These are phyloP conservation scores for Ctenomys sociabilis DNA, from an alignment of 2,113 vertebrate genomes.

Conservation along the genomic window DNA sequence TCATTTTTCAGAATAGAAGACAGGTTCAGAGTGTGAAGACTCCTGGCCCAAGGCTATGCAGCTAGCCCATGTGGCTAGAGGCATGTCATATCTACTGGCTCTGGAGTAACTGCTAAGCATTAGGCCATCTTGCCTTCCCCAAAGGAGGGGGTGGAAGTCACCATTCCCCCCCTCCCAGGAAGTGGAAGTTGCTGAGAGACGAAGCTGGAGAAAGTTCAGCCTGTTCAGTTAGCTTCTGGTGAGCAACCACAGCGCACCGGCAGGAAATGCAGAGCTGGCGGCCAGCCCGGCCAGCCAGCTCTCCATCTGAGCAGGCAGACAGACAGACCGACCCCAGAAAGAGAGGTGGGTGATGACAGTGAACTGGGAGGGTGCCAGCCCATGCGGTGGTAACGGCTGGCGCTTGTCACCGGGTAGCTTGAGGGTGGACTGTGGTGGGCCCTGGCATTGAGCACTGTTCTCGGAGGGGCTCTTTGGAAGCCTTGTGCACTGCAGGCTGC, in stretches of 20 bases:
- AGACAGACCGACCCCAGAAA: conserved; percentile 75
- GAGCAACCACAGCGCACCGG: not conserved
- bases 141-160: not conserved
- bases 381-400: not conserved
- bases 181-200: conserved; percentile 61
- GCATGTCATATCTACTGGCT: not conserved
- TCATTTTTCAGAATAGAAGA: conserved; percentile 9
- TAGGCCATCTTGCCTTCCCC: not conserved
- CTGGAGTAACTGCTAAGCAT: not conserved
- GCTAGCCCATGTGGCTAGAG: not conserved
- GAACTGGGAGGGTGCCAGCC: conserved; percentile 1
- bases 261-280: conserved; percentile 72
- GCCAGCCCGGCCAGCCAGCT: conserved; percentile 64
- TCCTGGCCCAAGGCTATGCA: not conserved
- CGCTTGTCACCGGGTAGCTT: conserved; percentile 30
- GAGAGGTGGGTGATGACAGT: conserved; percentile 44
- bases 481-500: conserved; percentile 42
- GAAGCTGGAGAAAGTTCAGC: conserved; percentile 58
- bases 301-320: conserved; percentile 76
- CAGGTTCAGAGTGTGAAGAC: not conserved
- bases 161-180: conserved; percentile 6
- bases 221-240: conserved; percentile 61
- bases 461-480: not conserved
- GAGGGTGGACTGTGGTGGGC: conserved; percentile 20
- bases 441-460: conserved; percentile 3